Base-by-base conservation (phyloP, 1,140 invertebrate genomes). In the Caenorhabditis brenneri region DNA sequence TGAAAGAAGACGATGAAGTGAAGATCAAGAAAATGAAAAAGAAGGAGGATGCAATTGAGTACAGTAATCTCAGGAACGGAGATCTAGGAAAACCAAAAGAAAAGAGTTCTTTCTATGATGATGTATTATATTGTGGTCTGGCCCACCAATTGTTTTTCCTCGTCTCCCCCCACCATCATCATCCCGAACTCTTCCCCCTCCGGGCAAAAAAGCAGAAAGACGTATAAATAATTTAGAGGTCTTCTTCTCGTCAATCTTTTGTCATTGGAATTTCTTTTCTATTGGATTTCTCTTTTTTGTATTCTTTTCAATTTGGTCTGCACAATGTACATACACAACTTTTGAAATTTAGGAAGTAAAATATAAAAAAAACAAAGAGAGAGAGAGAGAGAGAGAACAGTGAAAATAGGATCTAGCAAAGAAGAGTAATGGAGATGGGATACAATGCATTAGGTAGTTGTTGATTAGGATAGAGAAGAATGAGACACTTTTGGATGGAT, bases 371-470 rank as follows among this genome's bases (percentile, higher is more conserved):
- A 42, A 42, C 5, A 42, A 6, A 12, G 39, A 42, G 12, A 42
- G 12, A 42, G 5, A 42, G 39, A 6, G 5, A 12, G 12, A 42
- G 5, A 42, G 5, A 42, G 5, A 6, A 5, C 39, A 42, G 39
- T 6, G 39, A 42, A 42, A 42, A 42, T 5, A 42, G 5, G 39
- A 42, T 42, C 5, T 42, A 42, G 22, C 7, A 55, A 55, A 27
- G 12, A 55, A 27, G 27, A 7, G 24, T 9, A 29, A 51, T 22
- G 49, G 19, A 51, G 2, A 19, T 22, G 22, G 7, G 27, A 27
- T 10, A 55, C 53, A 55, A 55, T 55, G 53, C 53, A 55, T 55
- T 55, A 24, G 53, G 53, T 55, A 55, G 53, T 55, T 29, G 53
- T 55, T 55, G 24, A 55, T 55, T 55, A n/a, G 15, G n/a, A n/a